A percentile compares a stretch with the other conserved stretches of the same genome.
phyloP scores from a whole-genome alignment of 2,113 vertebrate species.

The Cavia porcellus region DNA sequence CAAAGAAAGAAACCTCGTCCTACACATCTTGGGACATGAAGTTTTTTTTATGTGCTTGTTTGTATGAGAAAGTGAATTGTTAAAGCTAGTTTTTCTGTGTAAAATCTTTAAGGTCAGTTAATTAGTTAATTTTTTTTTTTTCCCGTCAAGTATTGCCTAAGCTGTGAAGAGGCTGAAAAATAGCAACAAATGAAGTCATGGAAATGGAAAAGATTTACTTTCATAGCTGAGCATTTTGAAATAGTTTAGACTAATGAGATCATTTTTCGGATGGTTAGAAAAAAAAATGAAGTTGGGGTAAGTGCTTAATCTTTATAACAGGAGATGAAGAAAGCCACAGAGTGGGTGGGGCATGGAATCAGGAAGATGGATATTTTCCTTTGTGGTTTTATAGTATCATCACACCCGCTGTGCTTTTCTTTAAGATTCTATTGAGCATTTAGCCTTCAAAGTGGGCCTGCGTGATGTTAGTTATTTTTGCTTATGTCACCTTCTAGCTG shows the following conservation, averaged over 20 bases:
- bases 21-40: background rate
- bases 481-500: slow-evolving; percentile 43
- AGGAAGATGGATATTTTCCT: slow-evolving; percentile 51
- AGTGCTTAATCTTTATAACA: slow-evolving; percentile 54
- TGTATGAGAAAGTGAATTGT: background rate
- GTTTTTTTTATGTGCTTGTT: background rate
- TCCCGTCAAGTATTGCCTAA: background rate
- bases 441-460: slow-evolving; percentile 29
- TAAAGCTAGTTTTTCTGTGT: background rate
- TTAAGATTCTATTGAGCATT: slow-evolving; percentile 58
- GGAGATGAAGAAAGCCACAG: slow-evolving; percentile 6
- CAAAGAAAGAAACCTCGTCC: background rate
- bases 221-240: slow-evolving; percentile 46
- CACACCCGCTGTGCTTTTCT: slow-evolving; percentile 56
- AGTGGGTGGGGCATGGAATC: background rate
- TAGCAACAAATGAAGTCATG: background rate
- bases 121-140: background rate
- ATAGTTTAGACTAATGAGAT: background rate
- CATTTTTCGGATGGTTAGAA: background rate
- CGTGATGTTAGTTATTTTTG: slow-evolving; percentile 50
- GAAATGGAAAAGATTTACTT: slow-evolving; percentile 44
- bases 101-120: background rate
- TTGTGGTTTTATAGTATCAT: slow-evolving; percentile 34
- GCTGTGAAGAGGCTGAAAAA: background rate
- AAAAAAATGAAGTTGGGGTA: background rate